Conservation (phyloP, 2,888 invertebrate species). For the Hydrotaea cyrtoneurina region DNA sequence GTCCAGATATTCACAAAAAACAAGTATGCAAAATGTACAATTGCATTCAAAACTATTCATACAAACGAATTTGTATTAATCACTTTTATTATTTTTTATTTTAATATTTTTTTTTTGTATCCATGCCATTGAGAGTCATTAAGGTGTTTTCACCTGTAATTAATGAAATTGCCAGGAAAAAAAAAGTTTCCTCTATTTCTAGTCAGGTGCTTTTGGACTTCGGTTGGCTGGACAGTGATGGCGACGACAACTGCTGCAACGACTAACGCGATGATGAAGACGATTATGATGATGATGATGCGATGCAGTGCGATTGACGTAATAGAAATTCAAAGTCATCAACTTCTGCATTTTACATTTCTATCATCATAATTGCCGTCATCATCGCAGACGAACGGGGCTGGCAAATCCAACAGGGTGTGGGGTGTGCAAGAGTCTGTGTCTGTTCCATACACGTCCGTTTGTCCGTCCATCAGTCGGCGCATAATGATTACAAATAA, state of each 20-base stretch:
- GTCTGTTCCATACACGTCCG: too few relatives aligned
- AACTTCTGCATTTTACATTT: constrained; percentile 53
- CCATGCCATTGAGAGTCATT: not conserved
- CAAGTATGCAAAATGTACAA: too few relatives aligned
- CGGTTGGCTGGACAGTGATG: not conserved
- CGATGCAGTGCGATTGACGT: constrained; percentile 44
- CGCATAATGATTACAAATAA: not conserved
- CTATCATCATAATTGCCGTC: constrained; percentile 19
- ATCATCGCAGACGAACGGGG: not conserved
- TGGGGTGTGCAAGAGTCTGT: too few relatives aligned
- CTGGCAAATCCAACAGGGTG: too few relatives aligned
- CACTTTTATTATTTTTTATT: not conserved
- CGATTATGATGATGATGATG: constrained; percentile 21
- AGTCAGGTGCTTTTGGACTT: not conserved
- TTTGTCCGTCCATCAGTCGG: too few relatives aligned
- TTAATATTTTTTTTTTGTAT: not conserved
- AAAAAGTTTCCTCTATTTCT: not conserved
- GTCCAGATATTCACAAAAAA: too few relatives aligned
- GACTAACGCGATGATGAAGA: constrained; percentile 1
- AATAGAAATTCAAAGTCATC: constrained; percentile 62
- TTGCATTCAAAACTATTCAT: too few relatives aligned
- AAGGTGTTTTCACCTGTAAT: constrained; percentile 16
- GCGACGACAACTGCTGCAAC: too few relatives aligned
- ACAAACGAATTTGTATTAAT: too few relatives aligned
- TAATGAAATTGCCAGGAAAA: not conserved